Conservation (phyloP, 2,888 invertebrate genomes). For the Noctua pronuba region DNA sequence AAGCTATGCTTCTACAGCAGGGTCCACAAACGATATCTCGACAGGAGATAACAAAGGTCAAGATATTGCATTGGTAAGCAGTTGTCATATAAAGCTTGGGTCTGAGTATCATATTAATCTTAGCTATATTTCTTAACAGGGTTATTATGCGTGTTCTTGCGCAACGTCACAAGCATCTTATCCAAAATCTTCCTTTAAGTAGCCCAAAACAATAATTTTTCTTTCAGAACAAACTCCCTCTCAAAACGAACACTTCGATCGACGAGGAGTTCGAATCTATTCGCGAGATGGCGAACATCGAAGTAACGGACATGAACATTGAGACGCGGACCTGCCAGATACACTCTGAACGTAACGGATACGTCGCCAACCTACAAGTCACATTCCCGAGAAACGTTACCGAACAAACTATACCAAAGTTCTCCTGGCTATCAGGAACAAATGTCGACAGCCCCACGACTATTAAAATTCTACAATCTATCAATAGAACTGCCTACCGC, state of each 20-base stretch:
- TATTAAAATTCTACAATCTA: conserved; percentile 94
- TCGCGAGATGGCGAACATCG: conserved; percentile 88
- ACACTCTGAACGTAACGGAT: conserved; percentile 89
- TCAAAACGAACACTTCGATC: conserved; percentile 82
- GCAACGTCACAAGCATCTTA: neutral
- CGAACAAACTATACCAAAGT: conserved; percentile 87
- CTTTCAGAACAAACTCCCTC: conserved; percentile 82
- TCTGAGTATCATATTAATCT: neutral
- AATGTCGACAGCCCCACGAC: conserved; percentile 93
- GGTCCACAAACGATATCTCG: conserved; percentile 83
- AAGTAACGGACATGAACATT: conserved; percentile 91
- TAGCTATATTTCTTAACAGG: neutral
- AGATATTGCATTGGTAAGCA: conserved; percentile 84
- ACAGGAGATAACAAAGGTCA: conserved; percentile 79
- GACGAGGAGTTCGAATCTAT: conserved; percentile 89
- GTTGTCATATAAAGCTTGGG: neutral
- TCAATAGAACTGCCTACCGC: conserved; percentile 95
- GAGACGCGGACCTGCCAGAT: conserved; percentile 91
- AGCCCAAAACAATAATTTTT: neutral
- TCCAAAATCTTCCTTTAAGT: neutral
- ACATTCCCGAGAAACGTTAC: conserved; percentile 90
- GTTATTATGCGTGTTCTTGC: neutral
- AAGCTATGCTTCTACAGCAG: conserved; percentile 86
- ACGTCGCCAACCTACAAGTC: conserved; percentile 90
- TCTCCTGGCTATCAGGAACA: conserved; percentile 88